Conservation (phyloP, 2,797 vertebrate species). For the Bradypodion ventrale region DNA sequence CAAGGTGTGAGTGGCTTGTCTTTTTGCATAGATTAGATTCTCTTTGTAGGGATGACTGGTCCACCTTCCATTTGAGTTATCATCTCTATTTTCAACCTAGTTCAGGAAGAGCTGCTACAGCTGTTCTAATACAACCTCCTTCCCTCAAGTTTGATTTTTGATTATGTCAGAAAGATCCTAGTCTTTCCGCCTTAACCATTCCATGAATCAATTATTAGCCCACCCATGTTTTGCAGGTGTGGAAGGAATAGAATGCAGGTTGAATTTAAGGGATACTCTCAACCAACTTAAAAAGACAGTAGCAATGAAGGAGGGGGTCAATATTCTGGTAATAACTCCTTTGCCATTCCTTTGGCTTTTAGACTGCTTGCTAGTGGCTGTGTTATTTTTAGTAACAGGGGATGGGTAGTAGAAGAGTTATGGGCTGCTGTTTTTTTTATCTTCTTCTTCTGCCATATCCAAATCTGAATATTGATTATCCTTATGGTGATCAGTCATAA, state of each 20-base stretch:
- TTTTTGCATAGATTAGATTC: background rate
- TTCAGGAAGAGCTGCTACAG: background rate
- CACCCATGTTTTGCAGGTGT: too few species aligned
- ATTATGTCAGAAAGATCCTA: background rate
- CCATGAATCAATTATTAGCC: too few species aligned
- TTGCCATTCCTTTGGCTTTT: background rate
- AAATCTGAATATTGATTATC: too few species aligned
- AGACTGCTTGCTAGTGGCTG: background rate
- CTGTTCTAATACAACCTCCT: background rate
- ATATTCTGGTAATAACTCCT: background rate
- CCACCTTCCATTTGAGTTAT: background rate
- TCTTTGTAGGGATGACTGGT: background rate
- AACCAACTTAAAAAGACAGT: background rate
- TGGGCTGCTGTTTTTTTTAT: too few species aligned
- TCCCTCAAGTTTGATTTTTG: background rate
- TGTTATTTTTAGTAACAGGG: background rate
- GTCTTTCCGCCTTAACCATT: background rate
- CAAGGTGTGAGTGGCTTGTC: background rate
- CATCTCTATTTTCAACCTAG: background rate
- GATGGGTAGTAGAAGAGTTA: background rate
- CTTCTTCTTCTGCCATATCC: too few species aligned
- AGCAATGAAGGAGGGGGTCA: background rate
- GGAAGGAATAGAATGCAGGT: background rate
- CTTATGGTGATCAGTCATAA: too few species aligned
- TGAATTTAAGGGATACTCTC: background rate